These are phyloP conservation scores for Pseudolycoriella hygida DNA, from an alignment of 2,888 invertebrate genomes.

Conservation along the genomic window DNA sequence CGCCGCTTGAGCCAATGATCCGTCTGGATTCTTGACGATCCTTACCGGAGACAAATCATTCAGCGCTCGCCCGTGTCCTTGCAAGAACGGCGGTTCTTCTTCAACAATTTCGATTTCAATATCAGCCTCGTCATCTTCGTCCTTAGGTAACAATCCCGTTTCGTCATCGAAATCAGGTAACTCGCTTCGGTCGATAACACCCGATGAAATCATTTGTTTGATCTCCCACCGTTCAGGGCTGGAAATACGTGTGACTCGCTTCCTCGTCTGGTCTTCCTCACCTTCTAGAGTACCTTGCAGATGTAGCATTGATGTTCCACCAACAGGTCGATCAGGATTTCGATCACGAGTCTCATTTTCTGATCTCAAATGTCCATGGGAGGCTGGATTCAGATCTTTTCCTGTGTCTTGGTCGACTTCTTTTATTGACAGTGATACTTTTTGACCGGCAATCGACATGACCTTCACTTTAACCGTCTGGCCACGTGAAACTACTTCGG, in stretches of 20 bases:
- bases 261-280: constrained; percentile 64
- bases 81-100: constrained; percentile 93
- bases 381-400: constrained; percentile 80
- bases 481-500: constrained; percentile 81
- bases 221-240: constrained; percentile 97
- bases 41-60: constrained; percentile 86
- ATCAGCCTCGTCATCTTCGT: constrained; percentile 90
- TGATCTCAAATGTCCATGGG: constrained; percentile 44
- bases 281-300: constrained; percentile 42
- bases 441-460: constrained; percentile 80
- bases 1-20: constrained; percentile 94
- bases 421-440: constrained; percentile 91
- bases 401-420: constrained; percentile 94
- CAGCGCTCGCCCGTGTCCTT: constrained; percentile 78
- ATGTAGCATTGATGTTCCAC: constrained; percentile 38
- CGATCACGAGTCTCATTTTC: constrained; percentile 39
- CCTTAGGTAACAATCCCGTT: constrained; percentile 78
- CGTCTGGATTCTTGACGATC: constrained; percentile 98
- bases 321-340: constrained; percentile 82
- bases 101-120: constrained; percentile 96
- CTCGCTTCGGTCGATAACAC: constrained; percentile 81
- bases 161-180: constrained; percentile 96
- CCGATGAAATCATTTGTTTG: constrained; percentile 91
- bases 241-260: constrained; percentile 78
- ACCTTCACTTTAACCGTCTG: constrained; percentile 87